Base-by-base conservation (phyloP, 2,888 invertebrate species). In the Petrolisthes manimaculis region DNA sequence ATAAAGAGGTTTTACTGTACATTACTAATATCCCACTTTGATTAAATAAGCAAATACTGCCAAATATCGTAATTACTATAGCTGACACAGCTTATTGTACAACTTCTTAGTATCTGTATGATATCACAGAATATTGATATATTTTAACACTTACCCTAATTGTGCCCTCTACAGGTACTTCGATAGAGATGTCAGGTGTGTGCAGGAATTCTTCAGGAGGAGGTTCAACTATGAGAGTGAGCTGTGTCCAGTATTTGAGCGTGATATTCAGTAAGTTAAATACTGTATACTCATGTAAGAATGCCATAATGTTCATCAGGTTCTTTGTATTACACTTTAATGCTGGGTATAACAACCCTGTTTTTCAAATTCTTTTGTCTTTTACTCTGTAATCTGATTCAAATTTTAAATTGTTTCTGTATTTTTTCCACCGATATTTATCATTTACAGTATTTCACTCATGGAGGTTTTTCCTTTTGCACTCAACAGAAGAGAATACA, bases 101-200 rank as follows among this genome's bases (percentile, higher is more conserved):
- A 37, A 37, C 37, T 37, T 37, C 37, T 37, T 37, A 37, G 37
- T 37, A 37, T 1, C 37, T 37, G 37, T 37, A 37, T 37, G 37
- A 37, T 37, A 37, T 37, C 37, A 37, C 37, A 37, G 37, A 37
- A 37, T 37, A 37, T 37, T 37, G 37, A 37, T 37, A 37, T 37
- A 37, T 37, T 37, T 37, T 1, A 37, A 37, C 37, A 37, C 37
- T 1, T n/a, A n/a, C n/a, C n/a, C n/a, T 37, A 37, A 37, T 37
- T 37, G 37, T 37, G 37, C 37, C 37, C 51, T 37, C 9, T 75
- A 53, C 92, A 97, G 96, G 92, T 97, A 96, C 93, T 99, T 99
- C 93, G 96, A 99, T 91, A 95, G 99, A 91, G 99, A 99, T 94
- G 99, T 99, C 0, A 95, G 95, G 84, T 99, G 99, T 93, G 95